phyloP scores from a whole-genome alignment of 1,140 invertebrate species.

The Heliconius eleuchia region DNA sequence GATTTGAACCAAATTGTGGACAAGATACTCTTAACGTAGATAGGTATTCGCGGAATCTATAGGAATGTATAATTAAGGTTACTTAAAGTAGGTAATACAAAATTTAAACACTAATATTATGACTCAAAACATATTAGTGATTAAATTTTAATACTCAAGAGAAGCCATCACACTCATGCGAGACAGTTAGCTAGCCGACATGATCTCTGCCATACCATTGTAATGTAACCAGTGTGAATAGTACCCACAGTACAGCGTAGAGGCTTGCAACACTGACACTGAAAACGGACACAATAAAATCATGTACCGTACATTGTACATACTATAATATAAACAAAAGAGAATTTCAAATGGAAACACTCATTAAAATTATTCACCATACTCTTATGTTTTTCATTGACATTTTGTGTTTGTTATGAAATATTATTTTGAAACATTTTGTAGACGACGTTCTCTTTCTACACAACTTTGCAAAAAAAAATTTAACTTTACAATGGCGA shows the following conservation, averaged over 20 bases:
- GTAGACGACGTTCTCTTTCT: constrained; percentile 19
- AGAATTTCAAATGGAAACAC: constrained; percentile 44
- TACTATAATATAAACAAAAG: constrained; percentile 10
- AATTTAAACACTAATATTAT: constrained; percentile 39
- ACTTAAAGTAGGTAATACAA: constrained; percentile 33
- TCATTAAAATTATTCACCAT: constrained; percentile 59
- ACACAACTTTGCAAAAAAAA: background rate
- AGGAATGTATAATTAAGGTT: constrained; percentile 37
- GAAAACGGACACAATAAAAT: constrained; percentile 60
- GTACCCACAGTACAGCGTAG: constrained; percentile 68
- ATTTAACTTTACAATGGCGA: background rate
- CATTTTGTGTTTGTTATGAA: constrained; percentile 45
- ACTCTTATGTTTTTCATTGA: constrained; percentile 47
- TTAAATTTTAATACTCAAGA: constrained; percentile 45
- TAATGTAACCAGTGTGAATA: constrained; percentile 55
- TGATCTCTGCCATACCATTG: constrained; percentile 46
- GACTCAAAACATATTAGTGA: constrained; percentile 36
- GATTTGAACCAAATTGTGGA: constrained; percentile 42
- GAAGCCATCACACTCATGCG: constrained; percentile 67
- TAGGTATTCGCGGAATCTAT: constrained; percentile 40
- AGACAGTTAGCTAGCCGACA: constrained; percentile 48
- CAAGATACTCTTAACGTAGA: constrained; percentile 50
- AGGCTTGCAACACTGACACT: constrained; percentile 75
- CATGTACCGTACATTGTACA: constrained; percentile 54
- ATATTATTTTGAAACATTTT: constrained; percentile 36